Percentiles rank a stretch among this genome's conserved stretches.
phyloP scores from a whole-genome alignment of 2,888 invertebrate species.

The Julus scanicus region DNA sequence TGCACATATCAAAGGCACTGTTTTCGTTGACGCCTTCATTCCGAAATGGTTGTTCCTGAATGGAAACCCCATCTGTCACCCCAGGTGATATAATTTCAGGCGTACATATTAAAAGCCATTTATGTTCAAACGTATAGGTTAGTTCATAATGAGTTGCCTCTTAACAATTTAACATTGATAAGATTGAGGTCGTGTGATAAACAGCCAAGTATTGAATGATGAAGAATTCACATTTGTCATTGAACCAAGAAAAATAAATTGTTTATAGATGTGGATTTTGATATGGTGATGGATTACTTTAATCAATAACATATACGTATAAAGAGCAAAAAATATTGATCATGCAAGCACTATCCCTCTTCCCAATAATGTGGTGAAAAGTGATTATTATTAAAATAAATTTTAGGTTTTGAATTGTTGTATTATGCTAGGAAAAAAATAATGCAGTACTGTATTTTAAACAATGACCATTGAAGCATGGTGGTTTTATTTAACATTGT shows the following conservation, averaged over 20 bases:
- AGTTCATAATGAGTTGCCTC: background rate
- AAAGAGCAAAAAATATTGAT: too few relatives aligned
- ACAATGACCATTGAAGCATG: too few relatives aligned
- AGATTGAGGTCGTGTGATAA: background rate
- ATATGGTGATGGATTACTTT: too few relatives aligned
- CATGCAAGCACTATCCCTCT: too few relatives aligned
- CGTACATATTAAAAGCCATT: slow-evolving; percentile 1
- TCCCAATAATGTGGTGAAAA: too few relatives aligned
- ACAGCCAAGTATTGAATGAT: background rate
- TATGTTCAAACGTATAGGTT: background rate
- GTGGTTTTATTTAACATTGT: too few relatives aligned
- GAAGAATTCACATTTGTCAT: background rate
- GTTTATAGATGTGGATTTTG: too few relatives aligned
- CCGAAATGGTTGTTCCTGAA: slow-evolving; percentile 8
- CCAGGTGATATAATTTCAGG: background rate
- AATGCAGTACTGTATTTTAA: too few relatives aligned
- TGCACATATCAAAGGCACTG: background rate
- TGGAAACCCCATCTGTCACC: slow-evolving; percentile 15
- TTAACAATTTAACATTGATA: background rate
- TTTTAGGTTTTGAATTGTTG: too few relatives aligned
- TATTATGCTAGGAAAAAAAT: too few relatives aligned
- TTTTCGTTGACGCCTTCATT: slow-evolving; percentile 42
- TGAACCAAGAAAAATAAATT: background rate
- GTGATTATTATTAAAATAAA: too few relatives aligned
- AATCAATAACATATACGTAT: too few relatives aligned